Percentiles rank a stretch among this genome's conserved stretches.
These are phyloP conservation scores for Sebastes elongatus DNA, from an alignment of 2,797 vertebrate genomes.

Conservation along the genomic window DNA sequence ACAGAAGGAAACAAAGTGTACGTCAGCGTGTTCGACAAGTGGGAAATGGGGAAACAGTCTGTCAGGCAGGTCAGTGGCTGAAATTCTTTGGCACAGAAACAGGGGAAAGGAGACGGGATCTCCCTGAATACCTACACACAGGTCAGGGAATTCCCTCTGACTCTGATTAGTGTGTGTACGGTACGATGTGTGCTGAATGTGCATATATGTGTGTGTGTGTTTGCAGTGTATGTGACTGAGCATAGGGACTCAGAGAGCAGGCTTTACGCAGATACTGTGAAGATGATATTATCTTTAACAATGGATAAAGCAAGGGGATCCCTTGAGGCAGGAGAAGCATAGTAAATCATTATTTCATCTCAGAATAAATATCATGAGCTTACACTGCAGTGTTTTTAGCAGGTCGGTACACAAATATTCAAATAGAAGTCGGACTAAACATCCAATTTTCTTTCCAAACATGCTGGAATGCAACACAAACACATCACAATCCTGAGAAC, in stretches of 20 bases:
- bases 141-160: constrained; percentile 61
- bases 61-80: constrained; percentile 8
- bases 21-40: neutral
- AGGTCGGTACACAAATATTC: neutral
- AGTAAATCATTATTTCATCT: neutral
- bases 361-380: neutral
- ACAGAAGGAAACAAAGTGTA: constrained; percentile 25
- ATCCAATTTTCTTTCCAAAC: neutral
- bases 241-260: neutral
- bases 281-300: neutral
- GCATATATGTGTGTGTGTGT: neutral
- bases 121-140: constrained; percentile 6
- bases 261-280: neutral
- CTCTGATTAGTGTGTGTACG: constrained; percentile 7
- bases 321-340: neutral
- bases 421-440: neutral
- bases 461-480: constrained; percentile 5
- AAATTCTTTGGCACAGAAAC: constrained; percentile 21
- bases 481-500: neutral
- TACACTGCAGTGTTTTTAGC: neutral
- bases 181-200: neutral
- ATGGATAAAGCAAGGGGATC: neutral
- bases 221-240: neutral
- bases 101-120: constrained; percentile 36
- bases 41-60: neutral